Evolutionary conservation across 30 jellyfish, hydroid and myxozoan species (phyloP), one percentile per base, ranked within the genome.

Genomic region (Catostylus mosaicus): DNA sequence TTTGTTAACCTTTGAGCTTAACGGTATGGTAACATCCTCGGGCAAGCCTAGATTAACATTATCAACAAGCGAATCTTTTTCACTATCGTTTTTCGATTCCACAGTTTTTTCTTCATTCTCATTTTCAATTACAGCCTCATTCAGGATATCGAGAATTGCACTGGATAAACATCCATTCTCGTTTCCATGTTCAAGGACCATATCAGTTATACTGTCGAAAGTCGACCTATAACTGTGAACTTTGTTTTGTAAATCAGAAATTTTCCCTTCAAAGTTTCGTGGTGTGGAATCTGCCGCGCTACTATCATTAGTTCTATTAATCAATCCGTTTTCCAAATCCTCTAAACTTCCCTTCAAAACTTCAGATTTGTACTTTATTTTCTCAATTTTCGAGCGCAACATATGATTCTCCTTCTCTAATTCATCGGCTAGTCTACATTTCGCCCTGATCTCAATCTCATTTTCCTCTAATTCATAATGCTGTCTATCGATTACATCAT

Each of bases 401-500:
- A 7, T 22, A 57, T 20, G 10, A 38, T 82, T 82, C 23, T 68
- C 80, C 20, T 37, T 26, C 45, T 38, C 80, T 27, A 82, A 31
- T 31, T 31, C 52, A 6, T 38, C 43, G 2, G 29, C 45, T 52
- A 35, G 27, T 37, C 54, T 51, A 10, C 16, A 24, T 4, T 62
- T 33, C 45, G 27, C 56, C 12, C 46, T 60, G 6, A 56, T 11
- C 29, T 18, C 37, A 1, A 8, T 31, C 19, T 82, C 86, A 4
- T 27, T 54, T n/a, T 70, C 75, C 9, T 51, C 64, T 14, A 82
- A 12, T 34, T 82, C 86, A 26, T 23, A 8, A 24, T 67, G 47
- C 23, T 82, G 79, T 48, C 70, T 65, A 50, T 82, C 92, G 0
- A 57, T 70, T 18, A 62, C 77, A 18, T 82, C 80, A 64, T 68